These are phyloP conservation scores for Clytia hemisphaerica DNA, from an alignment of 30 jellyfish, hydroid and myxozoan genomes.

Conservation along the genomic window DNA sequence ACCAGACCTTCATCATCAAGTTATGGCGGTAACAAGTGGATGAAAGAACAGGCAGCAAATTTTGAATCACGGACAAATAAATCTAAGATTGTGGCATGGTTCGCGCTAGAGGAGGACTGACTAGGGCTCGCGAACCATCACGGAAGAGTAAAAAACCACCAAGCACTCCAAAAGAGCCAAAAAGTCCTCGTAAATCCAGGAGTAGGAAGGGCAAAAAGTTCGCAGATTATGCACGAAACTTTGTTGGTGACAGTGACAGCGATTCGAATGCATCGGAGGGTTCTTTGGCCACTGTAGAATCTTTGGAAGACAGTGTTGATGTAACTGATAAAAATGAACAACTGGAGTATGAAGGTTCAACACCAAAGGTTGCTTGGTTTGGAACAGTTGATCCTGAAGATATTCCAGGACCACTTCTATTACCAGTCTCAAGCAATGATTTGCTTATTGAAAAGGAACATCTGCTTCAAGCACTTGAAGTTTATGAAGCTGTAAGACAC, in stretches of 20 bases:
- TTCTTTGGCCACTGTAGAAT: constrained; percentile 1
- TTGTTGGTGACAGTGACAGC: constrained; percentile 24
- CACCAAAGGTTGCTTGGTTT: neutral
- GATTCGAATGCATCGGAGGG: constrained; percentile 19
- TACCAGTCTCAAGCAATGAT: constrained; percentile 80
- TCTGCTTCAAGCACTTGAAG: constrained; percentile 71
- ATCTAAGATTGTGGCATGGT: no score
- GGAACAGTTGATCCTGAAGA: constrained; percentile 11
- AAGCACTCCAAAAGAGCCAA: constrained; percentile 5
- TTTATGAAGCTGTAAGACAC: constrained; percentile 82
- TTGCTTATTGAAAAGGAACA: constrained; percentile 47
- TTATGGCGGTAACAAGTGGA: no score
- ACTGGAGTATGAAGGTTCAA: no score
- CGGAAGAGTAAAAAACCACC: constrained; percentile 2
- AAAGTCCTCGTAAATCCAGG: neutral
- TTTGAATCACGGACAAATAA: no score
- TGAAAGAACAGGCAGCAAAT: no score
- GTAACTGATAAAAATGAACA: neutral
- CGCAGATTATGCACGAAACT: constrained; percentile 26
- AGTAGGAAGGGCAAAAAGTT: neutral
- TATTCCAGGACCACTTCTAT: constrained; percentile 50
- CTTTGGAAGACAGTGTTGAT: neutral
- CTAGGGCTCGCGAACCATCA: constrained; percentile 3
- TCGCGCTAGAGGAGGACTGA: constrained; percentile 36
- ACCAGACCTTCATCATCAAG: no score